These are phyloP conservation scores for Thelaira solivaga DNA, from an alignment of 2,888 invertebrate genomes.

Conservation along the genomic window DNA sequence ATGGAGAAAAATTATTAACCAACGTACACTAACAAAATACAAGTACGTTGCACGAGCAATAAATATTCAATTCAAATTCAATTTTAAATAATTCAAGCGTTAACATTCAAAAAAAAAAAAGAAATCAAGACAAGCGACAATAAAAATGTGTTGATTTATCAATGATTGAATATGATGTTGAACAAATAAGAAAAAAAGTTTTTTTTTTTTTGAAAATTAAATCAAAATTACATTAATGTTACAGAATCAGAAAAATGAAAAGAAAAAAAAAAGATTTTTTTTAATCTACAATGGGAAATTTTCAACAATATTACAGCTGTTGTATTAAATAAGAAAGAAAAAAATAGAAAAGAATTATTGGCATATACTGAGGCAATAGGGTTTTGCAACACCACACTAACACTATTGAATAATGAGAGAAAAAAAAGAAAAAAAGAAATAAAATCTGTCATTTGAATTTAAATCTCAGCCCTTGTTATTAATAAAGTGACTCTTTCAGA, in stretches of 20 bases:
- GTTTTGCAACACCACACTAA: not conserved
- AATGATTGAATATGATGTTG: slow-evolving; percentile 30
- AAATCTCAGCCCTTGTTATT: slow-evolving; percentile 63
- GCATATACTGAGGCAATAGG: not conserved
- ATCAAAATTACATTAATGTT: slow-evolving; percentile 43
- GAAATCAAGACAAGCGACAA: slow-evolving; percentile 3
- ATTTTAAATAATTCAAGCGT: slow-evolving; percentile 42
- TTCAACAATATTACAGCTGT: slow-evolving; percentile 73
- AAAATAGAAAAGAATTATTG: slow-evolving; percentile 48
- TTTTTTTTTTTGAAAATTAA: slow-evolving; percentile 19
- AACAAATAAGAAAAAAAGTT: slow-evolving; percentile 35
- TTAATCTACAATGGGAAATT: slow-evolving; percentile 75
- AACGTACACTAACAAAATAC: slow-evolving; percentile 4
- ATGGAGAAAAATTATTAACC: slow-evolving; percentile 29
- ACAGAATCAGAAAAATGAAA: slow-evolving; percentile 13
- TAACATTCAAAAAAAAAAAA: slow-evolving; percentile 16
- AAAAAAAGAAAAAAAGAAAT: no score
- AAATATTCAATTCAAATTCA: slow-evolving; percentile 45
- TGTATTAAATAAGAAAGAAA: slow-evolving; percentile 41
- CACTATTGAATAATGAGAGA: not conserved
- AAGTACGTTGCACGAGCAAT: slow-evolving; percentile 16
- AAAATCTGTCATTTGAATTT: slow-evolving; percentile 48
- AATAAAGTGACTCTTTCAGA: slow-evolving; percentile 21
- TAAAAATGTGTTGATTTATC: slow-evolving; percentile 17
- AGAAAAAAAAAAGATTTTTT: slow-evolving; percentile 29